phyloP scores from a whole-genome alignment of 2,797 vertebrate genomes.

The Arvicola amphibius region DNA sequence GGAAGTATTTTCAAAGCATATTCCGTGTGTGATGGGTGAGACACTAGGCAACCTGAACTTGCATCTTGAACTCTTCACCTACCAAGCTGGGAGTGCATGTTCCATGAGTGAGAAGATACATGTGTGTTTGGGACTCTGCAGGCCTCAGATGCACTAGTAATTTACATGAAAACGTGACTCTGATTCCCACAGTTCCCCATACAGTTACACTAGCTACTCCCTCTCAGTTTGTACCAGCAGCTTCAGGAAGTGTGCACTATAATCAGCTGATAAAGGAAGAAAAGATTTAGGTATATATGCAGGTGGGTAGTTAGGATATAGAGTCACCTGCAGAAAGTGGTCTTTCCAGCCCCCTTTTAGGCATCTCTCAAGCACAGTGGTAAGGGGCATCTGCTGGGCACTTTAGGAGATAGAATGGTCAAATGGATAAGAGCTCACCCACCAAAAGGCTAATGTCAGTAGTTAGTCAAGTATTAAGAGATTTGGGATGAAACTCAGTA shows the following conservation, averaged over 20 bases:
- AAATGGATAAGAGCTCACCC: not conserved
- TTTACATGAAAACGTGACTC: not conserved
- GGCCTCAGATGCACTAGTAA: not conserved
- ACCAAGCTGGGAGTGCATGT: too few species aligned
- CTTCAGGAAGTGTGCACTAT: not conserved
- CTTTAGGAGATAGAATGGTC: not conserved
- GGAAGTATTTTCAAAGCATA: not conserved
- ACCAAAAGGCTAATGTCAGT: not conserved
- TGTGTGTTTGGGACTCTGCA: not conserved
- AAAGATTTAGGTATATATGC: not conserved
- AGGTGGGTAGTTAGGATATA: not conserved
- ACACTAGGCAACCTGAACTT: not conserved
- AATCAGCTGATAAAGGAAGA: not conserved
- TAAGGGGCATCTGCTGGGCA: not conserved
- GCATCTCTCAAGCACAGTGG: not conserved
- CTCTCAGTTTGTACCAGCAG: too few species aligned
- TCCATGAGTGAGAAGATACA: too few species aligned
- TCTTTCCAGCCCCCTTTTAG: too few species aligned
- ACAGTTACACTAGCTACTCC: not conserved
- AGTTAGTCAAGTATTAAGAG: not conserved
- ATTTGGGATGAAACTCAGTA: not conserved
- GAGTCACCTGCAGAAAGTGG: not conserved
- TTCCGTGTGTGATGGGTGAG: not conserved
- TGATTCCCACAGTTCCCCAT: not conserved
- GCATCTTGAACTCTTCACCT: not conserved